Base-by-base conservation (phyloP, 2,888 invertebrate species). In the Leptura quadrifasciata region DNA sequence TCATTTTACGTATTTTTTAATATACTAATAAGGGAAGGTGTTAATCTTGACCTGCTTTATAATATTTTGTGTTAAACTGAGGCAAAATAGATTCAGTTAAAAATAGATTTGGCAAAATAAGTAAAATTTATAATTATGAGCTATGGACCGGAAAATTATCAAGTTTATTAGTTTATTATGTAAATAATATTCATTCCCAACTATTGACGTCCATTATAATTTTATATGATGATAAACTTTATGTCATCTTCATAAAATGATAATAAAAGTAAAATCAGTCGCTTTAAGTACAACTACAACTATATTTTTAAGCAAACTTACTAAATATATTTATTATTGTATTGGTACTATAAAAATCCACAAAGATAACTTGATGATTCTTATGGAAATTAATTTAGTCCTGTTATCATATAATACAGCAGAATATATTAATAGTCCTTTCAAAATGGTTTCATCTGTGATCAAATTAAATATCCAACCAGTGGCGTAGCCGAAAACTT, bases 11-110 rank as follows among this genome's bases (percentile, higher is more conserved):
- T 24, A 9, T 58, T 21, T 58, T 31, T 24, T 27, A 17, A 31
- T 17, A 17, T 61, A 31, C 31, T 17, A 27, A 15, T 24, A 31
- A 61, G 60, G 27, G 31, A 61, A 61, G 39, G 12, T 63, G 35
- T n/a, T 39, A 20, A 63, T 63, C 63, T 39, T 63, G 63, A 63
- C 63, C 63, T 39, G 63, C 63, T 63, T 61, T 20, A 61, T 35
- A 61, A 35, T 35, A 17, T 61, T 18, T 63, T 18, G 2, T 17
- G 35, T 18, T 39, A 39, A 63, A 18, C 35, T 63, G 10, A 12
- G 31, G 15, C n/a, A 61, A 3, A 15, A 27, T 31, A 27, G 17
- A 18, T 39, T 35, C 18, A 39, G 18, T 35, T 61, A 61, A 18
- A 35, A 61, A 35, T 35, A 18, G 35, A 17, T 21, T 35, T 27